Percentiles rank a stretch among this genome's conserved stretches.
Evolutionary conservation across 2,888 invertebrate species (phyloP).

Genomic region (Hypolimnas misippus): DNA sequence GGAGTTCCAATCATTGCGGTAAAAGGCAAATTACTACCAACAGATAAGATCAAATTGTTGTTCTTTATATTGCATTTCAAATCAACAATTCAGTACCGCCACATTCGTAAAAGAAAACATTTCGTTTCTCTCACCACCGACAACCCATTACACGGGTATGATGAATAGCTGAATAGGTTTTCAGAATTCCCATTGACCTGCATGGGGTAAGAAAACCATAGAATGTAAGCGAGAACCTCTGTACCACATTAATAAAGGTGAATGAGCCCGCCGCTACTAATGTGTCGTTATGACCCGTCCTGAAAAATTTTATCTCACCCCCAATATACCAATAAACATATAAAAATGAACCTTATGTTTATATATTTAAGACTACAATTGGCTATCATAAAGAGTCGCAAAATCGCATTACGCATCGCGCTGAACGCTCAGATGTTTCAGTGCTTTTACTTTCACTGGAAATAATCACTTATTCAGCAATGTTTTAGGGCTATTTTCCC

Average conservation of each 20-base stretch:
- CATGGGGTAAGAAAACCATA: constrained; percentile 31
- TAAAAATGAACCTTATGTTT: constrained; percentile 50
- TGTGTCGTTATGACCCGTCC: constrained; percentile 78
- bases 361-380: constrained; percentile 51
- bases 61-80: neutral
- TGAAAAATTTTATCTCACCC: constrained; percentile 74
- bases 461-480: constrained; percentile 23
- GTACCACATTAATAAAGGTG: constrained; percentile 80
- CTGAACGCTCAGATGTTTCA: constrained; percentile 67
- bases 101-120: neutral
- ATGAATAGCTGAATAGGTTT: constrained; percentile 26
- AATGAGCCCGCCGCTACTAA: constrained; percentile 75
- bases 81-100: neutral
- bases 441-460: constrained; percentile 40
- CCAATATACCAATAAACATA: constrained; percentile 47
- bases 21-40: too few relatives aligned
- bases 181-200: constrained; percentile 33
- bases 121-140: constrained; percentile 33
- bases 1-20: too few relatives aligned
- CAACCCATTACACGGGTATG: constrained; percentile 42
- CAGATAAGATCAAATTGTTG: too few relatives aligned
- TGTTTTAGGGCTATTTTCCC: constrained; percentile 15
- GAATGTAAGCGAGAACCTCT: constrained; percentile 65
- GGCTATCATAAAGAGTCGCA: constrained; percentile 29
- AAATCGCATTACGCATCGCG: constrained; percentile 63